Base-by-base conservation (phyloP, 2,797 vertebrate genomes). In the Florisuga fusca region DNA sequence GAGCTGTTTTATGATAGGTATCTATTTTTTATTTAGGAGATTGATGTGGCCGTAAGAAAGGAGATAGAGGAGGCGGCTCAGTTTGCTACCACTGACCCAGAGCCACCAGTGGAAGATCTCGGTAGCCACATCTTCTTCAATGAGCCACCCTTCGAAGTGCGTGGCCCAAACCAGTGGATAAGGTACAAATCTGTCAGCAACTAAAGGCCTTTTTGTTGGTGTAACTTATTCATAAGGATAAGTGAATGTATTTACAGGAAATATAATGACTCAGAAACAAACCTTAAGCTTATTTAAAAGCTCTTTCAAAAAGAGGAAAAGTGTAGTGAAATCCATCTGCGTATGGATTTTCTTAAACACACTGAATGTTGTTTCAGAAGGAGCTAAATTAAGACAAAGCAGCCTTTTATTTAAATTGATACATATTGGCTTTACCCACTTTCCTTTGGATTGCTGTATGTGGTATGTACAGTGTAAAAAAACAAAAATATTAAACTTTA, bases 21-120 rank as follows among this genome's bases (percentile, higher is more conserved):
- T 53, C 36, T 4, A 6, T 21, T 75, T 95, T 26, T 95, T 38
- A 3, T 79, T n/a, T 96, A 99, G 99, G 99, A 99, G 94, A 99
- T 99, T 4, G 99, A 99, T 53, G 97, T 98, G 21, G 98, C 98
- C 34, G 98, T 99, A 94, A 98, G 98, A 88, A 99, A 99, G 85
- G 99, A 99, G 94, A 98, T 99, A 0, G 99, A 99, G 72, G 99
- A 99, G 14, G 99, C 99, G 0, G 97, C 99, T 87, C 99, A 98
- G 95, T 99, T 98, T 95, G 99, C 99, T 93, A 98, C 97, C 83
- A 98, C 98, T 29, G 99, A 99, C 93, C 98, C 98, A 1, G 99
- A 99, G 84, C 99, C 99, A 3, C 93, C 98, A 0, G 62, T 99
- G 97, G 99, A 99, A 10, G 99, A 99, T 1, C 66, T 99, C 45